Base-by-base conservation (phyloP, 2,113 vertebrate genomes). In the Telmatochromis sp. region DNA sequence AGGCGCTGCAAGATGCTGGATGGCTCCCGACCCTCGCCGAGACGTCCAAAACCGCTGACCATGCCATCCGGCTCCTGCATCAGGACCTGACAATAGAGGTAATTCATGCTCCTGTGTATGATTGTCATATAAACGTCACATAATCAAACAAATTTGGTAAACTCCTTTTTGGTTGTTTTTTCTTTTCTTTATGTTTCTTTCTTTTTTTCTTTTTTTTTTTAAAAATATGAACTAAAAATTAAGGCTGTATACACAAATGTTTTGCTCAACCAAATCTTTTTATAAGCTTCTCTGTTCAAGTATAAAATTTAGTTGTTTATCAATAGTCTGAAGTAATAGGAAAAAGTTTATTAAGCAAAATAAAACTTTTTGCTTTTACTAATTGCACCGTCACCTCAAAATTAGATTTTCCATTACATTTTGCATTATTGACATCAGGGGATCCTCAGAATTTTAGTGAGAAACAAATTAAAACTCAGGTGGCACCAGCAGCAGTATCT, bases 31-130 rank as follows among this genome's bases (percentile, higher is more conserved):
- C 81, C 54, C 23, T 95, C 93, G 0, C 90, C 92, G 0, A 97
- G 6, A 89, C 97, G 97, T 1, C 98, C 98, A 0, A 99, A 99
- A 11, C 99, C 98, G 0, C 98, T 99, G 35, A 99, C 96, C 11
- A 93, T 58, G 1, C 97, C 98, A 0, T 93, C 80, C 0, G 35
- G 75, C 91, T 98, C 95, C 0, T 81, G 95, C 98, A 99, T 98
- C 91, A 99, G 94, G 0, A 98, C 96, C 95, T 96, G 88, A 7
- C 31, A n/a, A 7, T 31, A 6, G 13, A 83, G 11, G 45, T 28
- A 11, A 68, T 75, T 28, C 9, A 47, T 45, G 14, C 21, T 45
- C 68, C 21, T 73, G 21, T 73, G 40, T 47, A 47, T 47, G 5
- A 47, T 17, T 47, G 14, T 47, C 42, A 12, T 10, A 11, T 47